These are phyloP conservation scores for Amphipyra berbera DNA, from an alignment of 2,888 invertebrate species.

Conservation along the genomic window DNA sequence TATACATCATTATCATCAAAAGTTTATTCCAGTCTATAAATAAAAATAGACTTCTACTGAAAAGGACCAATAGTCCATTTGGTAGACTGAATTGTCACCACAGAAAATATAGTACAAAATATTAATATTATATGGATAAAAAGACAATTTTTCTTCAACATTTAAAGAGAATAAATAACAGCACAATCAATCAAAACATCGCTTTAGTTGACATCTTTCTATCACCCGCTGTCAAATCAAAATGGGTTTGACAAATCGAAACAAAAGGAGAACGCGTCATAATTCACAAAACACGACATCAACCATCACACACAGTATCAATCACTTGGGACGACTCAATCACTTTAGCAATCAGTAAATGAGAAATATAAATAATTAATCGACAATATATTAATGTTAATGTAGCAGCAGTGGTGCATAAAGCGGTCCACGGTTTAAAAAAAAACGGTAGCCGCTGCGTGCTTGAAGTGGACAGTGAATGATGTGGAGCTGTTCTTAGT, in stretches of 20 bases:
- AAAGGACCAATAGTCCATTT: not conserved
- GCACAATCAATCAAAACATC: constrained; percentile 26
- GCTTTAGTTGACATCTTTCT: not conserved
- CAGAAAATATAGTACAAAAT: no score
- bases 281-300: constrained; percentile 43
- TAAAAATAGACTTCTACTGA: no score
- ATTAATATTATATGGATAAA: no score
- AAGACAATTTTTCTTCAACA: not conserved
- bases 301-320: constrained; percentile 63
- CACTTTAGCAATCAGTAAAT: constrained; percentile 71
- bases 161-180: constrained; percentile 17
- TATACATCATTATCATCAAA: no score
- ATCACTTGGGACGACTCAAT: constrained; percentile 80
- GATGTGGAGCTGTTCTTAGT: constrained; percentile 77
- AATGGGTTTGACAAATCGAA: constrained; percentile 26
- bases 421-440: constrained; percentile 75
- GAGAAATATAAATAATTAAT: constrained; percentile 80
- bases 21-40: no score
- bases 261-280: constrained; percentile 24
- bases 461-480: constrained; percentile 76
- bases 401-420: constrained; percentile 78
- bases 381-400: constrained; percentile 81
- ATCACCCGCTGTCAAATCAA: constrained; percentile 25
- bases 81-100: not conserved
- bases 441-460: constrained; percentile 86